Evolutionary conservation across 2,113 vertebrate genomes (phyloP).

Genomic region (Anolis carolinensis): DNA sequence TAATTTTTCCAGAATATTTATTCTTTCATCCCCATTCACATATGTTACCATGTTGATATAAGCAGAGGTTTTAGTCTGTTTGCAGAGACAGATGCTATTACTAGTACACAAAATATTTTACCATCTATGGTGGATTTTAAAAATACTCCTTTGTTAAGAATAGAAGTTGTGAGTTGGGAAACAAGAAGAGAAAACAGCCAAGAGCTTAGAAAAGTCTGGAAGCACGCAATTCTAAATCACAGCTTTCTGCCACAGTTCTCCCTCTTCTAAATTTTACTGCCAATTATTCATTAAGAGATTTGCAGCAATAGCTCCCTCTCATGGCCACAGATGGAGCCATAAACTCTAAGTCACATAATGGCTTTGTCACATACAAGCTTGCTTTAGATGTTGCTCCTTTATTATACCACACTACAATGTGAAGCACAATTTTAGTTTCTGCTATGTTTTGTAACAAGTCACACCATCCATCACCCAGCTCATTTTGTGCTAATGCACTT

Average conservation of each 20-base stretch:
- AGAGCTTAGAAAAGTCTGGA: neutral
- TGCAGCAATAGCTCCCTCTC: constrained; percentile 50
- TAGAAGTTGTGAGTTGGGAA: constrained; percentile 28
- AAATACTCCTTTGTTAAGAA: neutral
- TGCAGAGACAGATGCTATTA: constrained; percentile 50
- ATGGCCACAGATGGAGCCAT: neutral
- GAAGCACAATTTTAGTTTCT: neutral
- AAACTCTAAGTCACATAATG: neutral
- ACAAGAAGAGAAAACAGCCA: neutral
- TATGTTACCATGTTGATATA: constrained; percentile 32
- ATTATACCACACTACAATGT: neutral
- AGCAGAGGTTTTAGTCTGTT: constrained; percentile 60
- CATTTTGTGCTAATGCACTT: neutral
- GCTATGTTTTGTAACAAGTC: neutral
- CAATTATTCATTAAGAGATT: neutral
- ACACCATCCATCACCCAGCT: neutral
- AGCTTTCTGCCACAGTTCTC: neutral
- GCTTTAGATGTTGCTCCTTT: neutral
- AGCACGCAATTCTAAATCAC: neutral
- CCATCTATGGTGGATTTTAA: constrained; percentile 53
- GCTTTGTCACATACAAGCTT: neutral
- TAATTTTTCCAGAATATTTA: constrained; percentile 56
- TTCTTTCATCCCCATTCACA: constrained; percentile 54
- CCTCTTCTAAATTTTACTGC: neutral
- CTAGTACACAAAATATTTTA: constrained; percentile 55